Percentiles rank a stretch among this genome's conserved stretches.
phyloP scores from a whole-genome alignment of 2,888 invertebrate genomes.

The Phortica magna region DNA sequence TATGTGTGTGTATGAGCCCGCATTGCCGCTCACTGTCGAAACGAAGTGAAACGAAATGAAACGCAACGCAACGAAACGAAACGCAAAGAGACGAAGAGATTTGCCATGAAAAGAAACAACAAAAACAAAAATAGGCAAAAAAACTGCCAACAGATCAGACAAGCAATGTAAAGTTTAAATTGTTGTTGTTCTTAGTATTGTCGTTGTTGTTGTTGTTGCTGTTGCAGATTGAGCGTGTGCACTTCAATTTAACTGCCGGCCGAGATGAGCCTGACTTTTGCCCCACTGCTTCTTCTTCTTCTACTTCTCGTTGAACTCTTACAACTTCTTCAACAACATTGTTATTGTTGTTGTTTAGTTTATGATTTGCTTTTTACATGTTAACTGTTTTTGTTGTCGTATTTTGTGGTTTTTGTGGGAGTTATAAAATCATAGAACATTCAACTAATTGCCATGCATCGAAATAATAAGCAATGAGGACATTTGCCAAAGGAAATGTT shows the following conservation, averaged over 20 bases:
- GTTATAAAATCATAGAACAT: constrained; percentile 70
- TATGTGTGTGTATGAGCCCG: neutral
- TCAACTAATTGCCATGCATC: constrained; percentile 62
- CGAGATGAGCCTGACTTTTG: too few species aligned
- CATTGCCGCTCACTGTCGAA: neutral
- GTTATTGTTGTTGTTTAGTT: constrained; percentile 36
- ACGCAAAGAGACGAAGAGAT: neutral
- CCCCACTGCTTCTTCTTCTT: too few species aligned
- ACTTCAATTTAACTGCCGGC: constrained; percentile 35
- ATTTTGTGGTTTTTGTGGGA: constrained; percentile 48
- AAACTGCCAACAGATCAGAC: neutral
- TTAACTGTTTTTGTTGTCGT: constrained; percentile 1
- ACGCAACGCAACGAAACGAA: neutral
- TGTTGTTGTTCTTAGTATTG: neutral
- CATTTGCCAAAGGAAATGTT: neutral
- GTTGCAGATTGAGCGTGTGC: neutral
- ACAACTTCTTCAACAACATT: too few species aligned
- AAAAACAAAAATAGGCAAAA: neutral
- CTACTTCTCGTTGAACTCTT: too few species aligned
- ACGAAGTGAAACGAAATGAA: neutral
- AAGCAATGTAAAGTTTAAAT: constrained; percentile 4
- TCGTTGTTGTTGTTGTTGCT: neutral
- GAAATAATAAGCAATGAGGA: constrained; percentile 32
- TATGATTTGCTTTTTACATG: constrained; percentile 21
- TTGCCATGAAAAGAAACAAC: neutral